phyloP scores from a whole-genome alignment of 2,113 vertebrate genomes.

The Platichthys flesus region DNA sequence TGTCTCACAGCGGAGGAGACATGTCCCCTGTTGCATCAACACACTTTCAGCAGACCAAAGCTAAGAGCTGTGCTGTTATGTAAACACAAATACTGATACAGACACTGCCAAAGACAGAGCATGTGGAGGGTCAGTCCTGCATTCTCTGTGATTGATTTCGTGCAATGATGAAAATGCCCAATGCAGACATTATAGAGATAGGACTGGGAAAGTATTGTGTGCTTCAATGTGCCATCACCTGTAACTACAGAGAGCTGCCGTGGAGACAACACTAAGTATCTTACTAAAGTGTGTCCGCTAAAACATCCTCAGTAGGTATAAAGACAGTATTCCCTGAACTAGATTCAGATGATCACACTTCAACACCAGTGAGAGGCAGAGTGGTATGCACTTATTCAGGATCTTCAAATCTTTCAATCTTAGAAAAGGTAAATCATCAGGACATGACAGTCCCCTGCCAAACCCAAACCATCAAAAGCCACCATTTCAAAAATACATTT shows the following conservation, averaged over 20 bases:
- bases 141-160: not conserved
- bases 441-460: too few relatives aligned
- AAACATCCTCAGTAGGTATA: not conserved
- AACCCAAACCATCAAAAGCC: too few relatives aligned
- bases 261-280: too few relatives aligned
- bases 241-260: too few relatives aligned
- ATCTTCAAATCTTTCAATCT: not conserved
- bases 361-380: too few relatives aligned
- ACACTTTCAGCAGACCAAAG: constrained; percentile 91
- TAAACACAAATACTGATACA: constrained; percentile 69
- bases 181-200: too few relatives aligned
- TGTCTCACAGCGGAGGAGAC: constrained; percentile 87
- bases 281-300: not conserved
- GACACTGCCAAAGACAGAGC: not conserved
- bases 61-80: constrained; percentile 92
- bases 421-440: too few relatives aligned
- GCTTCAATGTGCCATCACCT: too few relatives aligned
- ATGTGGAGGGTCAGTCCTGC: not conserved
- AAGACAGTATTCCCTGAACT: too few relatives aligned
- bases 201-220: too few relatives aligned
- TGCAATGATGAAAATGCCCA: too few relatives aligned
- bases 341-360: too few relatives aligned
- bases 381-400: not conserved
- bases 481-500: not conserved
- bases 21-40: constrained; percentile 84